Base-by-base conservation (phyloP, 2,797 vertebrate genomes). In the Acanthis flammea region DNA sequence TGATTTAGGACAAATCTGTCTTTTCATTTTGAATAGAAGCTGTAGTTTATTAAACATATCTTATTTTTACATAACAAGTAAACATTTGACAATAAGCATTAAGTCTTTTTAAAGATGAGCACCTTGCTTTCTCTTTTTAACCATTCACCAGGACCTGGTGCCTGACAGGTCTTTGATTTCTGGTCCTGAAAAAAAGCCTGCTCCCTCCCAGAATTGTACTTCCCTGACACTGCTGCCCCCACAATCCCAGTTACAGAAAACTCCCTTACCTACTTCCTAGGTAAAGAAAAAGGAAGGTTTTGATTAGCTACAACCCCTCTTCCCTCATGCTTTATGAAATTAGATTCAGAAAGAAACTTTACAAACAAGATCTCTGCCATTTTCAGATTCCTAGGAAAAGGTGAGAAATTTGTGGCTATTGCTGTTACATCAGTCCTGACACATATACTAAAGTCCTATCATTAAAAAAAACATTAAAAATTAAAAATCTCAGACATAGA, bases 261-360 rank as follows among this genome's bases (percentile, higher is more conserved):
- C 5, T 78, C 15, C 24, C 8, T 86, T 82, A 47, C 3, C 4
- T 75, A 18, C 11, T 71, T 67, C 10, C 11, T 13, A 37, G 6
- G 6, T 21, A 60, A 50, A 3, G 6, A 58, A 74, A 75, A 55
- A 76, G 24, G 7, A 74, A 74, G 17, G 2, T 8, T 81, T 63
- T 81, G 41, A 47, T 9, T 77, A 24, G 53, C 19, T 31, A 3
- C 5, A 54, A 27, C 6, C 6, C 19, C 18, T 74, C 12, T 8
- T 61, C 6, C 7, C 2, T 11, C 3, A 8, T 0, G 0, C 28
- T n/a, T 72, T 31, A 14, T 60, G 47, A 86, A 82, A 74, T 23
- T 6, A 50, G 18, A 31, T 51, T 91, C 18, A 58, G 12, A 70
- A 47, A 66, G 7, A 60, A 10, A 7, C 4, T 66, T 82, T 85